These are phyloP conservation scores for Catalaphyllia jardinei DNA, from an alignment of 64 coral and sea anemone species.

Conservation along the genomic window DNA sequence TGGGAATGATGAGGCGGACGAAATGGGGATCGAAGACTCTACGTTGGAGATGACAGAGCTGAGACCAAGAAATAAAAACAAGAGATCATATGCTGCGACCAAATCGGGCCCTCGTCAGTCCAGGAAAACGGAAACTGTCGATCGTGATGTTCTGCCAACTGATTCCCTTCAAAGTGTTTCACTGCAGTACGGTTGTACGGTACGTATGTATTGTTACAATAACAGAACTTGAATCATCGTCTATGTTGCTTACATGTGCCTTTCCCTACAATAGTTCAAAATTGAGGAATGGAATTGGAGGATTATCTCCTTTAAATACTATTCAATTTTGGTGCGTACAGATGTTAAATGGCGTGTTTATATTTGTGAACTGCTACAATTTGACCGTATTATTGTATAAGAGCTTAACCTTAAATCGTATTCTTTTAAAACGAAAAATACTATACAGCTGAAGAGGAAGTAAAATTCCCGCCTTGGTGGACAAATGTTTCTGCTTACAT, in stretches of 20 bases:
- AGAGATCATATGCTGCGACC: constrained; percentile 19
- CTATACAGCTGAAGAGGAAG: too few species aligned
- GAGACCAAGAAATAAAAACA: constrained; percentile 54
- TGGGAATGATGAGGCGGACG: constrained; percentile 70
- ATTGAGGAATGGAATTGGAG: too few species aligned
- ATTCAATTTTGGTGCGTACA: too few species aligned
- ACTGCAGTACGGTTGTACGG: constrained; percentile 87
- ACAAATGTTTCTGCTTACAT: too few species aligned
- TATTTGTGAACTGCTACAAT: too few species aligned
- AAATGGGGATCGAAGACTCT: constrained; percentile 45
- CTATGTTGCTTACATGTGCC: neutral
- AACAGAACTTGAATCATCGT: neutral
- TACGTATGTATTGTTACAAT: constrained; percentile 22
- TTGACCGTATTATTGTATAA: too few species aligned
- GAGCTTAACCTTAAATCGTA: too few species aligned
- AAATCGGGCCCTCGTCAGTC: constrained; percentile 39
- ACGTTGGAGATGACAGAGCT: constrained; percentile 60
- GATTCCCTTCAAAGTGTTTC: constrained; percentile 88
- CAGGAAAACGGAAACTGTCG: constrained; percentile 71
- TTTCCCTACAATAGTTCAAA: too few species aligned
- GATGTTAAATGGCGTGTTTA: too few species aligned
- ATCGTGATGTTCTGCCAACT: constrained; percentile 69
- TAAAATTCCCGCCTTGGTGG: too few species aligned
- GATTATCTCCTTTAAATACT: too few species aligned
- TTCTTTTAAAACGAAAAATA: too few species aligned